Conservation (phyloP, 2,113 vertebrate genomes). For the Chrysochloris asiatica region DNA sequence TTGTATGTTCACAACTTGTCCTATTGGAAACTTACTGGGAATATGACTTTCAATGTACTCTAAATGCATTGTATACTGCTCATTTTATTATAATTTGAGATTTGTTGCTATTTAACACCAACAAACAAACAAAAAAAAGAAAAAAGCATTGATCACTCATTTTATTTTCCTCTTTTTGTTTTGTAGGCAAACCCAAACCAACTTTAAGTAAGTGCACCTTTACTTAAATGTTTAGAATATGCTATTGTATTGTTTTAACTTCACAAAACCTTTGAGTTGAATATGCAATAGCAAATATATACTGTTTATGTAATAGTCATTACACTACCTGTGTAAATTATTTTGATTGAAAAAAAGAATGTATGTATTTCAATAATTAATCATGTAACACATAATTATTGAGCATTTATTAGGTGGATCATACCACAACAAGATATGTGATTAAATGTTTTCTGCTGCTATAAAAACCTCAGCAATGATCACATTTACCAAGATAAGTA, state of each 20-base stretch:
- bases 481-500: background rate
- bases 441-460: background rate
- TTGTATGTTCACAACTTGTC: background rate
- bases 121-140: background rate
- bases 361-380: background rate
- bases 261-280: background rate
- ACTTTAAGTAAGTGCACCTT: constrained; percentile 76
- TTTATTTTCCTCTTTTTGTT: constrained; percentile 2
- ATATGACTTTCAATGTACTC: background rate
- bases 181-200: constrained; percentile 78
- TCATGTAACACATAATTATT: background rate
- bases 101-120: background rate
- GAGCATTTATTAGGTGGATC: background rate
- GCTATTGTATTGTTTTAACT: background rate
- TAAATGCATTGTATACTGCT: background rate
- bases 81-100: constrained; percentile 13
- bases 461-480: background rate
- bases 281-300: background rate
- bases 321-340: background rate
- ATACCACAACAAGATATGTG: background rate
- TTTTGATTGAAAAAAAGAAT: background rate
- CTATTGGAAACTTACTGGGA: background rate
- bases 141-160: background rate
- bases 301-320: background rate
- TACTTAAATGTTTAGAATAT: background rate